Evolutionary conservation across 37 sponge, comb jelly and placozoan genomes (phyloP).

Genomic region (Theonella swinhoei): DNA sequence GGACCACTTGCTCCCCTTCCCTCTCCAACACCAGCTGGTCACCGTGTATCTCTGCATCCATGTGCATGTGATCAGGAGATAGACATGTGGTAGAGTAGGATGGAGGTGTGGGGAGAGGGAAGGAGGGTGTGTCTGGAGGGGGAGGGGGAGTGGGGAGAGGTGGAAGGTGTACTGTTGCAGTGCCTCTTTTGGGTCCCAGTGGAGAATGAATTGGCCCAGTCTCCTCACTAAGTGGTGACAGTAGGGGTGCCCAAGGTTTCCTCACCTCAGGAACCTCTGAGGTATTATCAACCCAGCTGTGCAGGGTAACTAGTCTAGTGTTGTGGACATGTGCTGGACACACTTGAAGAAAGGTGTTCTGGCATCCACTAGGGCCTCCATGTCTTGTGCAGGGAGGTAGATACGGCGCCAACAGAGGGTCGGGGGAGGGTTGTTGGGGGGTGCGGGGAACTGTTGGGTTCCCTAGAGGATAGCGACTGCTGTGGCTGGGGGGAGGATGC

Average conservation of each 20-base stretch:
- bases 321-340: background rate
- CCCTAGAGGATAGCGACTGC: constrained; percentile 1
- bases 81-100: background rate
- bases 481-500: background rate
- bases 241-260: background rate
- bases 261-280: background rate
- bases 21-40: constrained; percentile 30
- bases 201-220: background rate
- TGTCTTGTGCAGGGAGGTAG: background rate
- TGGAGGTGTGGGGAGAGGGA: background rate
- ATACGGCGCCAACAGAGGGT: background rate
- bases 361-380: background rate
- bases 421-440: background rate
- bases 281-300: background rate
- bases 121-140: background rate
- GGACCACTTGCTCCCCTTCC: constrained; percentile 15
- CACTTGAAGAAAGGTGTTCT: background rate
- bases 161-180: background rate
- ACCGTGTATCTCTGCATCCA: constrained; percentile 21
- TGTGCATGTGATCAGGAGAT: constrained; percentile 50
- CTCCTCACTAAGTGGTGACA: background rate
- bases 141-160: background rate
- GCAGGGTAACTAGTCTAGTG: background rate
- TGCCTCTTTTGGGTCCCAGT: background rate
- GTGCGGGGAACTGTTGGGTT: constrained; percentile 9